These are phyloP conservation scores for Phrixothrix hirtus DNA, from an alignment of 2,888 invertebrate genomes.

Conservation along the genomic window DNA sequence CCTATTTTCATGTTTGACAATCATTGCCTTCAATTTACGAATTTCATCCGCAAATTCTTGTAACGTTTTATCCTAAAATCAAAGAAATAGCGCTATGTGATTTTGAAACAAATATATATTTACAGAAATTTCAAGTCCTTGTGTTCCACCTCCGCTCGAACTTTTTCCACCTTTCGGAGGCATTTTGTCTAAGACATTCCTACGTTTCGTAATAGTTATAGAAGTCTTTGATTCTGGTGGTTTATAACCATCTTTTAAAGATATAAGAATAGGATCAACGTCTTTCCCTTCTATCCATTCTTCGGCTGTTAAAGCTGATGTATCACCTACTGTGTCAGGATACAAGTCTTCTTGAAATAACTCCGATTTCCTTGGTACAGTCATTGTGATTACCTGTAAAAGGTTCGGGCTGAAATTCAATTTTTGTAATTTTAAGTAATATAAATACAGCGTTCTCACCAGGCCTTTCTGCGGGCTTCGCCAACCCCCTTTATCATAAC, in stretches of 20 bases:
- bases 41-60: conserved; percentile 89
- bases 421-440: too few relatives aligned
- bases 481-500: too few relatives aligned
- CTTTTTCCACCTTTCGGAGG: conserved; percentile 56
- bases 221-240: conserved; percentile 71
- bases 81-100: too few relatives aligned
- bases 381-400: conserved; percentile 95
- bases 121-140: conserved; percentile 47
- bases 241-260: conserved; percentile 79
- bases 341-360: conserved; percentile 97
- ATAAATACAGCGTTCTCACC: too few relatives aligned
- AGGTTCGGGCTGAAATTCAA: too few relatives aligned
- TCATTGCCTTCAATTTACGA: conserved; percentile 89
- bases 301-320: conserved; percentile 85
- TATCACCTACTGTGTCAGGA: conserved; percentile 91
- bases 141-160: conserved; percentile 26
- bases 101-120: conserved; percentile 37
- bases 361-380: conserved; percentile 96
- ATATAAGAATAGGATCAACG: conserved; percentile 88
- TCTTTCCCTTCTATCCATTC: conserved; percentile 91
- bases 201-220: conserved; percentile 72
- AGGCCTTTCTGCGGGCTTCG: too few relatives aligned
- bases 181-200: conserved; percentile 80
- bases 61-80: conserved; percentile 68
- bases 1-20: conserved; percentile 90